Evolutionary conservation across 2,113 vertebrate genomes (phyloP), one percentile per base, ranked within the genome.

Genomic region (Rhipidura dahli): DNA sequence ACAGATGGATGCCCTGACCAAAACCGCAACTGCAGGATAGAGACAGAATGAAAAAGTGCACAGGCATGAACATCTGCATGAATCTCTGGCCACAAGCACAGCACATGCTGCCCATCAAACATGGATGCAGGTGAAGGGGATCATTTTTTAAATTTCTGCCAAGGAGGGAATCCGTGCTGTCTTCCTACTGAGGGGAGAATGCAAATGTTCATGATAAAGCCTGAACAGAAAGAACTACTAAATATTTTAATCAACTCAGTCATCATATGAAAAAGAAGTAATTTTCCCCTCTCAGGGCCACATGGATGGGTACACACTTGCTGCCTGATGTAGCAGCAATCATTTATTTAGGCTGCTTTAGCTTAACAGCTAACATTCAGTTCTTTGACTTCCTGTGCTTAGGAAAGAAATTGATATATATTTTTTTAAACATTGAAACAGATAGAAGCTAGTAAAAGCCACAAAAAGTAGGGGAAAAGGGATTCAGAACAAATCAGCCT

Each of bases 201-300:
- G 87, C 30, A 84, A 96, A 95, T 92, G 95, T 83, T 93, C 90
- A 85, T 45, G 11, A 88, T 89, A 83, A 90, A 87, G 53, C 61
- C 89, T 80, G 76, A 96, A 83, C 1, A 68, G 89, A 92, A 81
- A 85, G 89, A 40, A 15, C 54, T 68, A 91, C 76, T 94, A 96
- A 97, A 96, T 96, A 97, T 96, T 98, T 97, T 96, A 97, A 97
- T 96, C 88, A 96, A 89, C 77, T 95, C 92, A 92, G 87, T 64
- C 85, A 83, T 93, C 75, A 18, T 68, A 45, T 54, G 91, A 76
- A 93, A 96, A 69, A 95, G 72, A 94, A 97, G 83, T 92, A 66
- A 96, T 97, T 85, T 96, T 91, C 39, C n/a, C 80, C 68, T 96
- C 93, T 95, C 75, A 84, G 88, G 82, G 59, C 33, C 2, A 2